A percentile compares a stretch with the other conserved stretches of the same genome.
phyloP scores from a whole-genome alignment of 2,797 vertebrate genomes.

The Danio kyathit region DNA sequence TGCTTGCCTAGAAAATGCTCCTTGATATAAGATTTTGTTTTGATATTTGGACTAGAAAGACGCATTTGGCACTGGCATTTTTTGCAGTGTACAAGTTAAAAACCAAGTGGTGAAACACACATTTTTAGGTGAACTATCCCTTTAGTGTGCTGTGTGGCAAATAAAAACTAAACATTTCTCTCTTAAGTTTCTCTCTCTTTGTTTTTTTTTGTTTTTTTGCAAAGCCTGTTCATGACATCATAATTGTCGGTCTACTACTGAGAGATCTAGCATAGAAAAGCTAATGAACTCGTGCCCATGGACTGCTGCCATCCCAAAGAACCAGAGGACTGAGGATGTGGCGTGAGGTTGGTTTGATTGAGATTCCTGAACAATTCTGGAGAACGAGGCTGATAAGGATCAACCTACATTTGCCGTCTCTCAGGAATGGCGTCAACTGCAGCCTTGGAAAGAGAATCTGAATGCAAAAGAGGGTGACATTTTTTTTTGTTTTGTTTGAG shows the following conservation, averaged over 20 bases:
- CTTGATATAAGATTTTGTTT: too few relatives aligned
- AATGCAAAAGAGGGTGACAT: constrained; percentile 7
- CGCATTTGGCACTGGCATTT: too few relatives aligned
- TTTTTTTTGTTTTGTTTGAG: neutral
- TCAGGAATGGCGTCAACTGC: constrained; percentile 24
- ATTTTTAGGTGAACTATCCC: too few relatives aligned
- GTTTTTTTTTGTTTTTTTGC: constrained; percentile 33
- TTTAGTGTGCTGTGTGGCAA: neutral
- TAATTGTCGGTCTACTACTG: constrained; percentile 46
- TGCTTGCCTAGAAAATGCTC: too few relatives aligned
- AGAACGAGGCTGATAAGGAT: constrained; percentile 8
- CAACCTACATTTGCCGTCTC: constrained; percentile 4
- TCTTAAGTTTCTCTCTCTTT: neutral
- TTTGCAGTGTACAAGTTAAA: too few relatives aligned
- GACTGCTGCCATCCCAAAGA: neutral
- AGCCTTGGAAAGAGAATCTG: constrained; percentile 26
- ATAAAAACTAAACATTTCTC: constrained; percentile 4
- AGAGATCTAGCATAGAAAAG: constrained; percentile 22
- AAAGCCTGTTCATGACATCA: constrained; percentile 55
- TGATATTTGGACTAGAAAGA: too few relatives aligned
- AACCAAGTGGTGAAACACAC: too few relatives aligned
- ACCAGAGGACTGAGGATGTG: constrained; percentile 2
- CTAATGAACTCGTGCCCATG: neutral
- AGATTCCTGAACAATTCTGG: neutral
- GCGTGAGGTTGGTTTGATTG: constrained; percentile 52